phyloP scores from a whole-genome alignment of 2,797 vertebrate genomes.

The Harpagifer antarcticus region DNA sequence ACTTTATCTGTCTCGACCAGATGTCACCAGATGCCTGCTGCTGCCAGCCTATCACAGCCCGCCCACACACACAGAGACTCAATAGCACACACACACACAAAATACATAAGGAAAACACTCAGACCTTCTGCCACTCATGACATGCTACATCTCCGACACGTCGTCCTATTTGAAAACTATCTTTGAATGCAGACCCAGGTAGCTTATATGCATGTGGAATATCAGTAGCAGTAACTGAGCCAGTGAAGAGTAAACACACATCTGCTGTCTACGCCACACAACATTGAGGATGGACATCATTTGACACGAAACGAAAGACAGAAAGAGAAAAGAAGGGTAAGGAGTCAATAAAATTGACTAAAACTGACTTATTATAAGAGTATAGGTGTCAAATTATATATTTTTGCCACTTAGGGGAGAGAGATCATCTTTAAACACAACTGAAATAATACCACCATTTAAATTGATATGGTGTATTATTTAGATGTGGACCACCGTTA shows the following conservation, averaged over 20 bases:
- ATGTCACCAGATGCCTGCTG: conserved; percentile 76
- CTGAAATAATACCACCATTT: background rate
- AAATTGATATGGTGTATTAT: background rate
- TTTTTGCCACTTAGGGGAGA: background rate
- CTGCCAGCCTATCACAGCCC: conserved; percentile 65
- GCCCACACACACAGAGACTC: conserved; percentile 42
- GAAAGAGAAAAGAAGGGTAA: background rate
- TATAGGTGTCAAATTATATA: background rate
- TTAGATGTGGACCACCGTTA: too few species aligned
- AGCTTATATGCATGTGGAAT: conserved; percentile 39
- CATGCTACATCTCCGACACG: conserved; percentile 56
- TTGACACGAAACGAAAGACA: conserved; percentile 7
- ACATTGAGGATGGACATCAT: conserved; percentile 31
- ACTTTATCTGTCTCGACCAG: conserved; percentile 79
- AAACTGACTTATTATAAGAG: background rate
- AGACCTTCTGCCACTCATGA: conserved; percentile 48
- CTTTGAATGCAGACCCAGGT: conserved; percentile 34
- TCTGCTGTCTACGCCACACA: conserved; percentile 20
- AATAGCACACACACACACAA: conserved; percentile 32
- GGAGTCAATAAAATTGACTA: background rate
- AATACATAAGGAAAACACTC: conserved; percentile 24
- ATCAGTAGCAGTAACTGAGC: conserved; percentile 29
- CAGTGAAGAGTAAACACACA: conserved; percentile 1
- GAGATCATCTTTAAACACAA: background rate
- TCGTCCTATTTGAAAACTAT: conserved; percentile 62